These are phyloP conservation scores for Buteo buteo DNA, from an alignment of 2,113 vertebrate species.

Conservation along the genomic window DNA sequence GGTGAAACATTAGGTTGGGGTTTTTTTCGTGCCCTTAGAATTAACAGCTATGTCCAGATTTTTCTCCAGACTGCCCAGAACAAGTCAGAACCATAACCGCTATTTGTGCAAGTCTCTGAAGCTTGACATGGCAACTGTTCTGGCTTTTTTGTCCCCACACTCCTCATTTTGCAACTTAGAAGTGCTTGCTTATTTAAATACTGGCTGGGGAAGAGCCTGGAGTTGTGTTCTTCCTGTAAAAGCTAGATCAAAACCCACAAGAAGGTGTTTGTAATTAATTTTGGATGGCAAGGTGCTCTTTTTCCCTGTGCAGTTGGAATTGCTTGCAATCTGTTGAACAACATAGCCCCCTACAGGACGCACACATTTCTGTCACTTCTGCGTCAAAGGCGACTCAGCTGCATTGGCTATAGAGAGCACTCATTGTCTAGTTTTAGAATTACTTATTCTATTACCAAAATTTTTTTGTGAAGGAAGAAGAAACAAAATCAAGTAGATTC, in stretches of 20 bases:
- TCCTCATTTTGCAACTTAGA: not conserved
- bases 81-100: not conserved
- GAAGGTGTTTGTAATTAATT: not conserved
- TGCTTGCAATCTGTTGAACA: not conserved
- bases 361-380: not conserved
- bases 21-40: not conserved
- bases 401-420: not conserved
- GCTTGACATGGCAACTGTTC: not conserved
- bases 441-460: accelerated
- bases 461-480: not conserved
- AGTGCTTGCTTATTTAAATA: not conserved
- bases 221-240: not conserved
- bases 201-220: not conserved
- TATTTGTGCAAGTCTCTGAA: not conserved
- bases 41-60: not conserved
- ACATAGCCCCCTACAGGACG: constrained; percentile 43
- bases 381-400: not conserved
- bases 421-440: not conserved
- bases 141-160: not conserved
- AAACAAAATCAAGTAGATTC: not conserved
- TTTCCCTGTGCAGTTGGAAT: not conserved
- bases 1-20: not conserved
- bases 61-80: not conserved
- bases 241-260: not conserved
- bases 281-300: not conserved